Evolutionary conservation across 2,113 vertebrate genomes (phyloP).

Genomic region (Grus americana): DNA sequence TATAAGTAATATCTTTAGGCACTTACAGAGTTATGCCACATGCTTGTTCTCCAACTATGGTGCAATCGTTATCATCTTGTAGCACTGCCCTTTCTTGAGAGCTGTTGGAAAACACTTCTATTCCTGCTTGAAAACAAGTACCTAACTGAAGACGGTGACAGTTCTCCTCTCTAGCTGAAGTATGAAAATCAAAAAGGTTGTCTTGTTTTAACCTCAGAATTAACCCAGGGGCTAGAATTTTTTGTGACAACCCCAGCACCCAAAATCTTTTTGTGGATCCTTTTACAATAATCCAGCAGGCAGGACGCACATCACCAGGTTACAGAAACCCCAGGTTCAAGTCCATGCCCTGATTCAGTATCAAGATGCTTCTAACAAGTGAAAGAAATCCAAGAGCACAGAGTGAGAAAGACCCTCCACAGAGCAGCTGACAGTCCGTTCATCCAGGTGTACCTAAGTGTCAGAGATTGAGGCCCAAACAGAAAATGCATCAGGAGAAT

Average conservation of each 20-base stretch:
- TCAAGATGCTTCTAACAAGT: neutral
- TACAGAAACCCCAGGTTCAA: neutral
- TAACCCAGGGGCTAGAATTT: neutral
- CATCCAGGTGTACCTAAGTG: neutral
- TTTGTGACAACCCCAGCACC: neutral
- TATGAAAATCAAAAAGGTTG: neutral
- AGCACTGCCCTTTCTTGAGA: neutral
- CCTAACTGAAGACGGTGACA: neutral
- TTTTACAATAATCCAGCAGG: neutral
- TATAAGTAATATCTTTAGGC: constrained; percentile 24
- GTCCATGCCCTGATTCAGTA: neutral
- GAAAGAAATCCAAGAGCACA: neutral
- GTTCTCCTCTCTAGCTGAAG: neutral
- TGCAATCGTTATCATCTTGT: neutral
- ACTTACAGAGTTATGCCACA: neutral
- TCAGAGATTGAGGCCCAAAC: neutral
- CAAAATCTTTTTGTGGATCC: neutral
- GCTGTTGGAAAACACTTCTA: neutral
- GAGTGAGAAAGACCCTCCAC: neutral
- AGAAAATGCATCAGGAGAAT: neutral
- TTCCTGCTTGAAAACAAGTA: neutral
- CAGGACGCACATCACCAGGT: neutral
- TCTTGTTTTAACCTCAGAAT: neutral
- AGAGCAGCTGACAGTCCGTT: neutral
- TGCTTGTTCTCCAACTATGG: neutral